Evolutionary conservation across 2,888 invertebrate genomes (phyloP), one percentile per base, ranked within the genome.

Genomic region (Coremacera marginata): DNA sequence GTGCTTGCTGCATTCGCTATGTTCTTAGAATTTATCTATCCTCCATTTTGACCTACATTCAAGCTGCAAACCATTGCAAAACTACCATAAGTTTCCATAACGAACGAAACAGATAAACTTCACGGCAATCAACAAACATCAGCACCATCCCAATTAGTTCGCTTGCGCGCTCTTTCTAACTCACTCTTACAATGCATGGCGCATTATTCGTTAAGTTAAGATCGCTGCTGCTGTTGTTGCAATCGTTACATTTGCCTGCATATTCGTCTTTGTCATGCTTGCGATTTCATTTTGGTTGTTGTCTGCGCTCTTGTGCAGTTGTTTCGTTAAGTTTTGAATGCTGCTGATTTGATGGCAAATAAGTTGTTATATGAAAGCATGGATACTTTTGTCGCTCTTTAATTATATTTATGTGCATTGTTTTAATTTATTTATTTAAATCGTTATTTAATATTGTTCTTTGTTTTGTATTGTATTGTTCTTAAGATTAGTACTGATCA

Each of bases 11-110:
- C n/a, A n/a, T 16, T 27, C 65, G n/a, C 63, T 51, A 37, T 49
- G 14, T 49, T 51, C 52, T 52, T 27, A 51, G 52, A 19, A 25
- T n/a, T 52, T 22, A 25, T 55, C 19, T 16, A 25, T 37, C 9
- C 34, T 19, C 19, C 70, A 55, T n/a, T n/a, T 14, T 76, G 78
- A 75, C 80, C 75, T 57, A 77, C 75, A 80, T 77, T 80, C 75
- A 65, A 77, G 80, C 62, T 81, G 79, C 80, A 79, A 81, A 79
- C 79, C 79, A 78, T 75, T 78, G 77, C 77, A 80, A 68, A 77
- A 72, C 22, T 27, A 4, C 5, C 31, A n/a, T 9, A 16, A 34
- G 63, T 31, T 31, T 14, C 4, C 25, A 34, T 31, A 11, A 49
- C 7, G 8, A 70, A 25, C 68, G 49, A 68, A 22, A 25, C 27